Evolutionary conservation across 1,140 invertebrate genomes (phyloP), one percentile per base, ranked within the genome.

Genomic region (Zeugodacus cucurbitae): DNA sequence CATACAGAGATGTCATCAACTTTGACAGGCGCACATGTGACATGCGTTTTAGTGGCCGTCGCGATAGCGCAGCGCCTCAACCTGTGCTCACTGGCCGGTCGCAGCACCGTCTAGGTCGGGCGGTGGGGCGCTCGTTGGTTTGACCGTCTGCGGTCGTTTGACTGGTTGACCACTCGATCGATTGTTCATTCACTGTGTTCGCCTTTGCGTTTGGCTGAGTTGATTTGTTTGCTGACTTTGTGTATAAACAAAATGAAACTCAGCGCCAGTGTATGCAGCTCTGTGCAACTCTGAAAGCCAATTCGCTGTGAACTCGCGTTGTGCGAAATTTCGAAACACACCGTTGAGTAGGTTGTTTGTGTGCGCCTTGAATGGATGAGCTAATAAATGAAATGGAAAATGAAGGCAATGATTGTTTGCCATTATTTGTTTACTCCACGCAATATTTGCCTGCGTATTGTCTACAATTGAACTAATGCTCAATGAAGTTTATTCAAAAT

Each of bases 11-110:
- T 58, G 48, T 59, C 58, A 67, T 87, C 58, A 87, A 87, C 57
- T 62, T 48, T 64, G 87, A 62, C 87, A 87, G 29, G 62, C 87
- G 22, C 58, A 44, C 87, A 67, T 67, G 62, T 87, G 87, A 87
- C 87, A 87, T 62, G 87, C 87, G 59, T 87, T 87, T 87, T 87
- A 87, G 87, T 62, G 87, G 32, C 14, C 37, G 58, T 64, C 74
- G 11, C 44, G 87, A 87, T 87, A 67, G 58, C 87, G n/a, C 58
- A 62, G n/a, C 58, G 58, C 34, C 14, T 87, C 87, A 87, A 87
- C 87, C 59, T 59, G 85, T 87, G 85, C 17, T 11, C 54, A 29
- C 54, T 59, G 20, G 44, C 37, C 17, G 59, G 20, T 62, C 8
- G 34, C n/a, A 57, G 44, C 22, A n/a, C 82, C 10, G 44, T 8